These are phyloP conservation scores for Dione vanillae DNA, from an alignment of 2,888 invertebrate species.

Conservation along the genomic window DNA sequence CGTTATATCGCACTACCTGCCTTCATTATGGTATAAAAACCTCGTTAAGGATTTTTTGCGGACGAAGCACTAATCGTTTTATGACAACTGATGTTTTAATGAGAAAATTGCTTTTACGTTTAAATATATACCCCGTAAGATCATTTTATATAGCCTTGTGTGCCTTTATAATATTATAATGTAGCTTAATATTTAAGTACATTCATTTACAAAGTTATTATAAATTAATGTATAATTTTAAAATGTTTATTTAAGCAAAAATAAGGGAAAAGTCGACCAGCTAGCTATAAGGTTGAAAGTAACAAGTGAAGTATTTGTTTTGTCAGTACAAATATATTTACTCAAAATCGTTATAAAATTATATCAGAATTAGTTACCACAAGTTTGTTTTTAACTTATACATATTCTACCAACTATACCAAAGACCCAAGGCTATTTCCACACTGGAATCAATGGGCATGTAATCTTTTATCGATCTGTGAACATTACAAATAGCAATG, in stretches of 20 bases:
- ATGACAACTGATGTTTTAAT: conserved; percentile 74
- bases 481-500: conserved; percentile 46
- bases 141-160: conserved; percentile 1
- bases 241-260: background rate
- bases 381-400: conserved; percentile 9
- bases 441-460: conserved; percentile 15
- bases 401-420: too few relatives aligned
- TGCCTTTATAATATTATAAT: background rate
- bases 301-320: too few relatives aligned
- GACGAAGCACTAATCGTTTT: conserved; percentile 72
- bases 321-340: too few relatives aligned
- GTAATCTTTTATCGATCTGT: conserved; percentile 35
- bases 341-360: background rate
- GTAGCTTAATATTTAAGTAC: background rate
- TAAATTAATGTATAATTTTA: background rate
- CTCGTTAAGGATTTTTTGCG: conserved; percentile 74
- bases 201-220: background rate
- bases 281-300: too few relatives aligned
- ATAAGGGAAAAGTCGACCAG: too few relatives aligned
- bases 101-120: conserved; percentile 54
- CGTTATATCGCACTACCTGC: conserved; percentile 53
- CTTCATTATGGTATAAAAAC: conserved; percentile 71
- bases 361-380: conserved; percentile 19
- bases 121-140: conserved; percentile 7
- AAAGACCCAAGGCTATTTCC: conserved; percentile 1